Percentiles rank a stretch among this genome's conserved stretches.
Conservation (phyloP, 2,888 invertebrate genomes). For the Drosophila maculinotata region DNA sequence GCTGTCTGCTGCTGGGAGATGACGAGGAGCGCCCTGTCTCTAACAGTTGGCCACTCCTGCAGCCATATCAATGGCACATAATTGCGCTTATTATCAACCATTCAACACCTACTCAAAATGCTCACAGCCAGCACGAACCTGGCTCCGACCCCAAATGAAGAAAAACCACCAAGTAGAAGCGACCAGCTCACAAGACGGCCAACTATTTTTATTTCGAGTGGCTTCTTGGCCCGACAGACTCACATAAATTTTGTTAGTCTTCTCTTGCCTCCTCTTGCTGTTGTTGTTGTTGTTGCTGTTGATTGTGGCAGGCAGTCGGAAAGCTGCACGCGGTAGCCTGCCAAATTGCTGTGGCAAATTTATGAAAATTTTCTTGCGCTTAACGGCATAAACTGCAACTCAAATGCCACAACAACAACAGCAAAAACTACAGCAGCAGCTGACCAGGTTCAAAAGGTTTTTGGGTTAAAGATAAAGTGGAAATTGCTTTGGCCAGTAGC, state of each 20-base stretch:
- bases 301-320: conserved; percentile 33
- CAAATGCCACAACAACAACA: conserved; percentile 9
- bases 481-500: conserved; percentile 58
- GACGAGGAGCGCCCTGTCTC: background rate
- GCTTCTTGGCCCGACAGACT: conserved; percentile 39
- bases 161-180: conserved; percentile 12
- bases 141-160: conserved; percentile 13
- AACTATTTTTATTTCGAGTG: conserved; percentile 38
- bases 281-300: conserved; percentile 28
- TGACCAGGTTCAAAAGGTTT: conserved; percentile 67
- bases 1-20: background rate
- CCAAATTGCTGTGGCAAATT: conserved; percentile 64
- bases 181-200: conserved; percentile 15
- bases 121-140: conserved; percentile 31
- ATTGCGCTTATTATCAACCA: conserved; percentile 80
- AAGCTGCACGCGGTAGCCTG: conserved; percentile 53
- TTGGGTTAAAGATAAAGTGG: conserved; percentile 59
- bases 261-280: conserved; percentile 32
- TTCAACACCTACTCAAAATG: conserved; percentile 81
- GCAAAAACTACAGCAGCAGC: conserved; percentile 1
- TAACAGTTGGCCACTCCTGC: conserved; percentile 51
- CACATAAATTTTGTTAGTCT: conserved; percentile 56
- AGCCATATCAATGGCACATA: conserved; percentile 68
- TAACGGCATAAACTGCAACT: conserved; percentile 50
- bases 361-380: conserved; percentile 56